Evolutionary conservation across 2,113 vertebrate genomes (phyloP).

Genomic region (Perognathus longimembris): DNA sequence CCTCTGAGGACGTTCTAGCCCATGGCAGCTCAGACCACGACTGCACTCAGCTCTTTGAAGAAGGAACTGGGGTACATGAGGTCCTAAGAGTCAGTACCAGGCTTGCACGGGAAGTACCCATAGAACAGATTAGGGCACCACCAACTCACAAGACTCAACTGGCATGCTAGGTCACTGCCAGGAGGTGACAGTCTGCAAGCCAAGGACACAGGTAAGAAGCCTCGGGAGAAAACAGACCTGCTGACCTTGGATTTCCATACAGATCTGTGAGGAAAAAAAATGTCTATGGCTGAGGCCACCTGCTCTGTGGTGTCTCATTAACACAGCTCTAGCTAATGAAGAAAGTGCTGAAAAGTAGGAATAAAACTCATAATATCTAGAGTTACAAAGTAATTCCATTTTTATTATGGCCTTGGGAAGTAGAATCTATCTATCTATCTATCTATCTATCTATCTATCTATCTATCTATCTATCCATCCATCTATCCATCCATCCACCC

Average conservation of each 20-base stretch:
- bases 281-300: not conserved
- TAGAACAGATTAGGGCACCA: not conserved
- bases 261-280: not conserved
- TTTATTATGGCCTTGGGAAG: conserved; percentile 5
- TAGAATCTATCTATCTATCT: not conserved
- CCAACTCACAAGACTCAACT: not conserved
- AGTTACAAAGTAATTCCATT: not conserved
- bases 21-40: not conserved
- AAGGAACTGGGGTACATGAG: not conserved
- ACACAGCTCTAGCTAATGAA: not conserved
- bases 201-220: no score
- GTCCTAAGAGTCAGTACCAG: not conserved
- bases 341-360: not conserved
- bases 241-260: not conserved
- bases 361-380: not conserved
- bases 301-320: not conserved
- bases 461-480: no score
- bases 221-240: not conserved
- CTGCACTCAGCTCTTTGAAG: not conserved
- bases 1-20: not conserved
- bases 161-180: not conserved
- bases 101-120: not conserved
- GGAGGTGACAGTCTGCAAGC: not conserved
- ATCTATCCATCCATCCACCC: no score
- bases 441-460: no score